Conservation (phyloP, 1,140 invertebrate species). For the Arion vulgaris region DNA sequence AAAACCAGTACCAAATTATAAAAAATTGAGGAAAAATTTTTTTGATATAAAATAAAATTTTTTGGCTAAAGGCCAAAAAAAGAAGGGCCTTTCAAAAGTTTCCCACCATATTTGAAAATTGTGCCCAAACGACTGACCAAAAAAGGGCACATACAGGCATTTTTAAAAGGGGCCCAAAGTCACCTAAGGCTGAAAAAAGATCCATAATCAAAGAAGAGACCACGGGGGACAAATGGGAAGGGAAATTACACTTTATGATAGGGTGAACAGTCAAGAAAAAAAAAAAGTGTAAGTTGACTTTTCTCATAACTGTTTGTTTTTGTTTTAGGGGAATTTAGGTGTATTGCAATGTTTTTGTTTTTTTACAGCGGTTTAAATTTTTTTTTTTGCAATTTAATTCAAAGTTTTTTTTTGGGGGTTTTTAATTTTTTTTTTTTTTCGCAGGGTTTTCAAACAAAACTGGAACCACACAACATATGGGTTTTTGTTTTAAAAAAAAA, state of each 20-base stretch:
- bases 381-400: too few relatives aligned
- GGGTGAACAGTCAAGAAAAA: slow-evolving; percentile 79
- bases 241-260: slow-evolving; percentile 63
- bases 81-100: neutral
- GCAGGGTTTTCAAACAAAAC: too few relatives aligned
- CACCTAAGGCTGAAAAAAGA: slow-evolving; percentile 17
- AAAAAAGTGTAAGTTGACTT: slow-evolving; percentile 67
- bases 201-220: slow-evolving; percentile 36
- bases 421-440: too few relatives aligned
- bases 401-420: too few relatives aligned
- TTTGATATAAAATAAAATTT: neutral
- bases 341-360: too few relatives aligned
- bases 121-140: neutral
- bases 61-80: neutral
- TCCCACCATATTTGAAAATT: neutral
- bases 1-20: slow-evolving; percentile 14
- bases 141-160: neutral
- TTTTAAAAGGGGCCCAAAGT: slow-evolving; percentile 10
- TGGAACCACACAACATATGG: too few relatives aligned
- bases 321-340: too few relatives aligned
- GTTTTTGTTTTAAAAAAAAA: too few relatives aligned
- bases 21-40: neutral
- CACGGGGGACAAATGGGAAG: slow-evolving; percentile 68
- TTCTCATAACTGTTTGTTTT: too few relatives aligned
- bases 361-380: too few relatives aligned